Evolutionary conservation across 2,113 vertebrate species (phyloP).

Genomic region (Excalfactoria chinensis): DNA sequence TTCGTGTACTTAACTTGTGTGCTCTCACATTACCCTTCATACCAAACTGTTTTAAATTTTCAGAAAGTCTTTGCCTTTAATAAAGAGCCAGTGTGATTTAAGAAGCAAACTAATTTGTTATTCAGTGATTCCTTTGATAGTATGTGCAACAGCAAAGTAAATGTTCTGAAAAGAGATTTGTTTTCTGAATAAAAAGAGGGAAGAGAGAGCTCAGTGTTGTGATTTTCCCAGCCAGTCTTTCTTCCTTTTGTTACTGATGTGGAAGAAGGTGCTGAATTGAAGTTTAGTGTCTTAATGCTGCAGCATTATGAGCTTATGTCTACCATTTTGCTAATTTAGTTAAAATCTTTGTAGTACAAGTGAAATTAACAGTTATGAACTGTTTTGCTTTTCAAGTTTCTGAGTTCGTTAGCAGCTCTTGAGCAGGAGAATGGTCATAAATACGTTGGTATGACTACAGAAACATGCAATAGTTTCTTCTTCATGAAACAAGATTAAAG

Average conservation of each 20-base stretch:
- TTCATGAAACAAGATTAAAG: background rate
- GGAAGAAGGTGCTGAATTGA: background rate
- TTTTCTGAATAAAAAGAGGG: background rate
- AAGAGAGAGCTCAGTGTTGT: background rate
- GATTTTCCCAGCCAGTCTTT: background rate
- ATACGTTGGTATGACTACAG: background rate
- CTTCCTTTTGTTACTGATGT: background rate
- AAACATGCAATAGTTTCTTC: background rate
- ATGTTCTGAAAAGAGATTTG: background rate
- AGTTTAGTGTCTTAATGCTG: background rate
- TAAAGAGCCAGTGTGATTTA: background rate
- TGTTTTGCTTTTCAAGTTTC: background rate
- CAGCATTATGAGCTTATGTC: background rate
- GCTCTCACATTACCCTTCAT: background rate
- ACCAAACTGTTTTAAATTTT: background rate
- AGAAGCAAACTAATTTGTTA: background rate
- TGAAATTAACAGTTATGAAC: background rate
- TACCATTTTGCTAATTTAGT: background rate
- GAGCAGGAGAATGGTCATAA: background rate
- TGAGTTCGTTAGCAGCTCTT: background rate
- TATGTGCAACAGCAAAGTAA: background rate
- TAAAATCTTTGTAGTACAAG: background rate
- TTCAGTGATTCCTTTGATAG: background rate
- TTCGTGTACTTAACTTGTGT: rapidly evolving
- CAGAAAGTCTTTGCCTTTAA: background rate